Conservation (phyloP, 2,113 vertebrate species). For the Hippocampus barbouri region DNA sequence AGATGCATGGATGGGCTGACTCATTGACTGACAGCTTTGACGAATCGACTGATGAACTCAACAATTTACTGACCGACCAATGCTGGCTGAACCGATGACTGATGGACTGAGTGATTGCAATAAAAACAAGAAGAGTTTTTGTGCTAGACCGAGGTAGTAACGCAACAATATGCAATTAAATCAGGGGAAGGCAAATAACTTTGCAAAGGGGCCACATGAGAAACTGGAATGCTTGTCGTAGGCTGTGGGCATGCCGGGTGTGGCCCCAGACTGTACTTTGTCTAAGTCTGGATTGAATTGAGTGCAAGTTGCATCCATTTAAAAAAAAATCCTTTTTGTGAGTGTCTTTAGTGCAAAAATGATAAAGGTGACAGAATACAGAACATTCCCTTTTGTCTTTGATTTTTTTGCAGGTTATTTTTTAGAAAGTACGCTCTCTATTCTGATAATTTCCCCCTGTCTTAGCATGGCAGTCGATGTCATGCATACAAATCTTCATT, state of each 20-base stretch:
- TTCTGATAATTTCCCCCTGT: slow-evolving; percentile 14
- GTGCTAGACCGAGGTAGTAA: not conserved
- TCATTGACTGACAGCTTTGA: not conserved
- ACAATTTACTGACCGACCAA: not conserved
- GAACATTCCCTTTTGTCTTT: not conserved
- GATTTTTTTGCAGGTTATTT: not conserved
- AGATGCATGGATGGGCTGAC: not conserved
- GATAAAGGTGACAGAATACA: not conserved
- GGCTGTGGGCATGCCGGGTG: no score
- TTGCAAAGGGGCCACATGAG: no score
- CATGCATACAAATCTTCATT: slow-evolving; percentile 16
- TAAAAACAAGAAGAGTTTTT: not conserved
- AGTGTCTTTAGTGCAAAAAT: not conserved
- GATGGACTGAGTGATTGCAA: not conserved
- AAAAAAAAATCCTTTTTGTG: no score
- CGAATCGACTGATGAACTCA: not conserved
- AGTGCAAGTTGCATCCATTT: not conserved
- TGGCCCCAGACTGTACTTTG: no score
- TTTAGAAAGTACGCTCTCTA: slow-evolving; percentile 5
- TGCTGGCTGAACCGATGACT: not conserved
- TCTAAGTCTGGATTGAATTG: not conserved
- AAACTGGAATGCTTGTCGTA: no score
- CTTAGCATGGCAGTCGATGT: slow-evolving; percentile 21
- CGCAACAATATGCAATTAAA: not conserved
- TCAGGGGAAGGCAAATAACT: no score